These are phyloP conservation scores for Copidosoma aretas DNA, from an alignment of 2,888 invertebrate genomes.

Conservation along the genomic window DNA sequence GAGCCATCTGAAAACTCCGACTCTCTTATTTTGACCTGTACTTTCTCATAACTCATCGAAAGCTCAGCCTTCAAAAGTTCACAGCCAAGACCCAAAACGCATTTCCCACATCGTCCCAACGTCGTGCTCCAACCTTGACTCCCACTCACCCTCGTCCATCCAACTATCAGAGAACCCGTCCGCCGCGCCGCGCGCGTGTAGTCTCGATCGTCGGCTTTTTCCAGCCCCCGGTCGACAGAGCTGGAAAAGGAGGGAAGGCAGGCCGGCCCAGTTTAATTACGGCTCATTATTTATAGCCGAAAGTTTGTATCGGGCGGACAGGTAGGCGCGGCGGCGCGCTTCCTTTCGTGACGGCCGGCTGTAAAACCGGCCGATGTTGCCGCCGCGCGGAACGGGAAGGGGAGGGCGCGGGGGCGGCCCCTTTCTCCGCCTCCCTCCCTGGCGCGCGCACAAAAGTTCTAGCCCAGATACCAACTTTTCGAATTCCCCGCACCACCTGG, in stretches of 20 bases:
- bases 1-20: no score
- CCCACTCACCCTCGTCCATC: background rate
- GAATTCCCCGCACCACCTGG: conserved; percentile 27
- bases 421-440: background rate
- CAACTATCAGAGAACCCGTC: background rate
- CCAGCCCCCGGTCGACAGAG: background rate
- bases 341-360: conserved; percentile 45
- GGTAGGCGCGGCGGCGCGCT: conserved; percentile 3
- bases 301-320: conserved; percentile 42
- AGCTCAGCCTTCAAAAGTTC: no score
- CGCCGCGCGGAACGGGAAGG: no score
- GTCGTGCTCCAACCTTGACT: no score
- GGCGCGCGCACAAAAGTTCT: conserved; percentile 25
- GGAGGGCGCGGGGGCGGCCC: background rate
- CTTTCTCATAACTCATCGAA: no score
- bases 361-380: conserved; percentile 39
- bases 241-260: background rate
- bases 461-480: conserved; percentile 42
- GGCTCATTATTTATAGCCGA: conserved; percentile 53
- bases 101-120: no score
- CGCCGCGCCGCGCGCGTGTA: background rate
- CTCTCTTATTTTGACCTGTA: no score
- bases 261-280: conserved; percentile 49
- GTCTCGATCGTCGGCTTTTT: conserved; percentile 6
- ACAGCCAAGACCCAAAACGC: no score